Evolutionary conservation across 2,888 invertebrate species (phyloP).

Genomic region (Sphaeridia pumilis): DNA sequence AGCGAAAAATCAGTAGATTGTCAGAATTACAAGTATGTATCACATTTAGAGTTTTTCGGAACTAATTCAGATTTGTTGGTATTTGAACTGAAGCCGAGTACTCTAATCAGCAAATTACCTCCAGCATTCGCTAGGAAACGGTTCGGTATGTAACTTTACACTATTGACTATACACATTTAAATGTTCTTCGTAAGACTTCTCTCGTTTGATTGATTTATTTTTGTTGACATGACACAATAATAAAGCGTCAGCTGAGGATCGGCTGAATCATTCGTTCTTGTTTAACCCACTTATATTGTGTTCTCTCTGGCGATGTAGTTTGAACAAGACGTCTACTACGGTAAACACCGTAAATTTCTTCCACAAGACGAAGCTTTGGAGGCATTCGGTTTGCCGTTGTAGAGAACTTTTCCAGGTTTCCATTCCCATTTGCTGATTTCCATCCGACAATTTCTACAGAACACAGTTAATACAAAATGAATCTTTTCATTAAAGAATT

Average conservation of each 20-base stretch:
- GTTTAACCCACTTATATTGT: constrained; percentile 1
- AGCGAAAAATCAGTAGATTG: constrained; percentile 23
- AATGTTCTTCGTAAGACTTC: neutral
- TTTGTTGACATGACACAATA: constrained; percentile 7
- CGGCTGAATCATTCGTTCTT: constrained; percentile 10
- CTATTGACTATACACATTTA: neutral
- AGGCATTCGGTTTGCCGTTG: neutral
- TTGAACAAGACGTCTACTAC: too few relatives aligned
- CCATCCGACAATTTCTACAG: constrained; percentile 20
- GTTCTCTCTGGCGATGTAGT: too few relatives aligned
- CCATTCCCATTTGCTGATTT: constrained; percentile 14
- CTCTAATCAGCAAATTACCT: constrained; percentile 30
- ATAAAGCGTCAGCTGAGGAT: constrained; percentile 21
- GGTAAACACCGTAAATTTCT: constrained; percentile 28
- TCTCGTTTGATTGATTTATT: neutral
- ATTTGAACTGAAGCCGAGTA: constrained; percentile 31
- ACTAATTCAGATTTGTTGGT: constrained; percentile 22
- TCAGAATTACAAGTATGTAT: constrained; percentile 25
- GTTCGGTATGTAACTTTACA: constrained; percentile 24
- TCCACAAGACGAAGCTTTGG: constrained; percentile 24
- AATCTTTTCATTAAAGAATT: neutral
- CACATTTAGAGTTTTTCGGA: constrained; percentile 22
- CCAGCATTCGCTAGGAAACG: constrained; percentile 33
- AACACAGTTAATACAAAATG: neutral
- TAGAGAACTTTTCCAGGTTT: constrained; percentile 18